These are phyloP conservation scores for Thripadectes ignobilis DNA, from an alignment of 2,797 vertebrate species.

Conservation along the genomic window DNA sequence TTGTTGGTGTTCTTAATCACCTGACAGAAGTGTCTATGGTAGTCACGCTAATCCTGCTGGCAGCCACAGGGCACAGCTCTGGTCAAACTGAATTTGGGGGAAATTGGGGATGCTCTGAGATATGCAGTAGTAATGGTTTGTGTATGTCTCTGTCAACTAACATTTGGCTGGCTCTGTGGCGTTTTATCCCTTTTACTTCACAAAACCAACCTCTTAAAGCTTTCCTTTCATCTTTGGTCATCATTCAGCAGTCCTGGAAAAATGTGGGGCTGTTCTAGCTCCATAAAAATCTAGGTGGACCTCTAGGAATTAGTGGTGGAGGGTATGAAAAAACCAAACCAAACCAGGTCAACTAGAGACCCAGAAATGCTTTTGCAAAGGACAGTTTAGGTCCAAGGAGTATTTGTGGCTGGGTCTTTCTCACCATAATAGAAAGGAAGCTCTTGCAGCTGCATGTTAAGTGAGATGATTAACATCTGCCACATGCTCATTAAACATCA, in stretches of 20 bases:
- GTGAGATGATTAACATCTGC: slow-evolving; percentile 10
- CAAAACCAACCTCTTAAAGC: not conserved
- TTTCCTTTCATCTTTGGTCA: not conserved
- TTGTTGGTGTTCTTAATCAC: not conserved
- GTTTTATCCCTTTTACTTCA: not conserved
- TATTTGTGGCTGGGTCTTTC: not conserved
- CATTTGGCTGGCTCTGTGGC: not conserved
- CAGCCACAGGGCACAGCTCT: not conserved
- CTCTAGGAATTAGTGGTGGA: not conserved
- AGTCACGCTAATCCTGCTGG: not conserved
- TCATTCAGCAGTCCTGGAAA: not conserved
- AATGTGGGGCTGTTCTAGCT: not conserved
- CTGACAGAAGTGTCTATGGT: not conserved
- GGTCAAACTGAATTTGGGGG: not conserved
- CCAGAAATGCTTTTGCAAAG: not conserved
- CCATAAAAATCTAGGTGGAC: not conserved
- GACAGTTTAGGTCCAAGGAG: not conserved
- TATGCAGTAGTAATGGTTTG: not conserved
- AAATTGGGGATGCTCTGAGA: not conserved
- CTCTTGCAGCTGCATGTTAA: not conserved
- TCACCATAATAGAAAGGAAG: not conserved
- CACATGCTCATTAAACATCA: not conserved
- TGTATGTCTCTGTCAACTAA: not conserved
- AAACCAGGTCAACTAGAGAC: not conserved
- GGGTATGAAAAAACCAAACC: accelerated